A percentile compares a stretch with the other conserved stretches of the same genome.
These are phyloP conservation scores for Nyctalus aviator DNA, from an alignment of 2,797 vertebrate species.

Conservation along the genomic window DNA sequence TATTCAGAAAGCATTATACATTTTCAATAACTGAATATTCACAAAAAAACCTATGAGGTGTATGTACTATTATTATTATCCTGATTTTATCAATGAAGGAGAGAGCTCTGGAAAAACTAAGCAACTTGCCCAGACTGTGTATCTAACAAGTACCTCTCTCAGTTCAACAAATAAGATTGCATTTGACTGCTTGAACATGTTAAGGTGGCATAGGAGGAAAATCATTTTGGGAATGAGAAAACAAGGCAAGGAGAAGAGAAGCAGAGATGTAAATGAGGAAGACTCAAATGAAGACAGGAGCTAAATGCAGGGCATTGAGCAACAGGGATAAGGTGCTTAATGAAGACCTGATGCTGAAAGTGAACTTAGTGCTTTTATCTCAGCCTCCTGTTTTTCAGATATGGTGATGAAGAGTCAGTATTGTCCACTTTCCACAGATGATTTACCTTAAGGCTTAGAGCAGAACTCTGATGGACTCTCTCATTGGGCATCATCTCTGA, in stretches of 20 bases:
- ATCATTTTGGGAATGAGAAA: background rate
- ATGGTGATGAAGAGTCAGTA: background rate
- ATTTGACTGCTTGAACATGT: background rate
- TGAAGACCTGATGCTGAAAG: background rate
- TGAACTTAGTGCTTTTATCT: background rate
- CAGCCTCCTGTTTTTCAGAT: background rate
- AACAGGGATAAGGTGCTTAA: background rate
- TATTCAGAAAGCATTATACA: constrained; percentile 27
- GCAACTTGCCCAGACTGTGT: background rate
- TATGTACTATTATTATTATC: background rate
- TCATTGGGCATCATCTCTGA: background rate
- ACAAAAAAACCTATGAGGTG: background rate
- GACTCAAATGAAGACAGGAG: background rate
- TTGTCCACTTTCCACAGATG: background rate
- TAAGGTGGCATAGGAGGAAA: background rate
- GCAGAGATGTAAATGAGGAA: background rate
- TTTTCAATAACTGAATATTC: background rate
- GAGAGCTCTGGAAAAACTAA: background rate
- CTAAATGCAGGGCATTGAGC: background rate
- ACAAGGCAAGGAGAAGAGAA: background rate
- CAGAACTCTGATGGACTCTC: background rate
- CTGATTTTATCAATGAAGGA: background rate
- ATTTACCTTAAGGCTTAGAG: background rate
- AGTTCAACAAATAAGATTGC: background rate
- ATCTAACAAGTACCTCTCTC: background rate